A percentile compares a stretch with the other conserved stretches of the same genome.
phyloP scores from a whole-genome alignment of 2,113 vertebrate genomes.

The Catharus fuscescens region DNA sequence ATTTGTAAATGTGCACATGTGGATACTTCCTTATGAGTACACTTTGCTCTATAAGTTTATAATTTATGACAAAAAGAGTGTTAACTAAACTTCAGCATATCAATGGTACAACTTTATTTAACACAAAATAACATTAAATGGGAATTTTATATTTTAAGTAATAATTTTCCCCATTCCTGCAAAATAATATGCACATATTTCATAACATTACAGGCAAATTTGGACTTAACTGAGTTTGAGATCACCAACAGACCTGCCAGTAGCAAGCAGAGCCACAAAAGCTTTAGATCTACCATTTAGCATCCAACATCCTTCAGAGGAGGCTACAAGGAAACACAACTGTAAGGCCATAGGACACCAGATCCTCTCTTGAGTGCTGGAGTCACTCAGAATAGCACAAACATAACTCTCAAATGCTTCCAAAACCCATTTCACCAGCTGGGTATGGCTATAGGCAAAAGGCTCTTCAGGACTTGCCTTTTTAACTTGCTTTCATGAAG shows the following conservation, averaged over 20 bases:
- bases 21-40: neutral
- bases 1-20: neutral
- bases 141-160: neutral
- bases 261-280: neutral
- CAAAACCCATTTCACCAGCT: neutral
- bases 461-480: neutral
- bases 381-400: neutral
- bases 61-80: neutral
- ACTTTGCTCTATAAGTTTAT: neutral
- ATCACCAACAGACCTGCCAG: neutral
- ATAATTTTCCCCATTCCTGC: neutral
- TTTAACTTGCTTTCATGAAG: neutral
- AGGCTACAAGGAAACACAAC: neutral
- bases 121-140: neutral
- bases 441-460: neutral
- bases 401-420: neutral
- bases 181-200: neutral
- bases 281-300: neutral
- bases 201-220: neutral
- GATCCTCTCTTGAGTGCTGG: neutral
- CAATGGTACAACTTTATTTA: neutral
- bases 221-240: neutral
- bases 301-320: neutral
- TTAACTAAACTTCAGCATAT: neutral
- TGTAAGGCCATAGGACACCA: neutral